Percentiles rank a stretch among this genome's conserved stretches.
Evolutionary conservation across 2,797 vertebrate species (phyloP).

Genomic region (Girardinus metallicus): DNA sequence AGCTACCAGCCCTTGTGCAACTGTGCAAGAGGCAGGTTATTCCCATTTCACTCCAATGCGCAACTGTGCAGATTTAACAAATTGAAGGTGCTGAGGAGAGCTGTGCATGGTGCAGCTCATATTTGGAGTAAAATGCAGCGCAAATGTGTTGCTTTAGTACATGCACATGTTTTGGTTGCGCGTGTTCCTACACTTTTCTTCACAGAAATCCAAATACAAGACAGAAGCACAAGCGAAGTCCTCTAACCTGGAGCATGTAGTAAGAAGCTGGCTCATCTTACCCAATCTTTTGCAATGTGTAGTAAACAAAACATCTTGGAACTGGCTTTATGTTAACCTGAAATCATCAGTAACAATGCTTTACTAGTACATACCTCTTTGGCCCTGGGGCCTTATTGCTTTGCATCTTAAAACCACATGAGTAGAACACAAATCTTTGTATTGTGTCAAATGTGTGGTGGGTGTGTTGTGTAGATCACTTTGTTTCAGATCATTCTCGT

Average conservation of each 20-base stretch:
- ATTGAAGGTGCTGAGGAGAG: slow-evolving; percentile 63
- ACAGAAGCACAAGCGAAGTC: slow-evolving; percentile 71
- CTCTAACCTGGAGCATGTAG: slow-evolving; percentile 74
- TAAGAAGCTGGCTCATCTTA: slow-evolving; percentile 75
- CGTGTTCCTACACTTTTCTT: slow-evolving; percentile 78
- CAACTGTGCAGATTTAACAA: slow-evolving; percentile 72
- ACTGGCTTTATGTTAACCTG: slow-evolving; percentile 78
- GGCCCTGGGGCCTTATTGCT: slow-evolving; percentile 72
- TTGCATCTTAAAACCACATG: slow-evolving; percentile 77
- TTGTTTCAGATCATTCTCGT: slow-evolving; percentile 86
- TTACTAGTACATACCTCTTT: slow-evolving; percentile 75
- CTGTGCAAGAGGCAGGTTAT: slow-evolving; percentile 69
- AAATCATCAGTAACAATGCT: slow-evolving; percentile 76
- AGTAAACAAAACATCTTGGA: slow-evolving; percentile 74
- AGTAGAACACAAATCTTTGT: slow-evolving; percentile 71
- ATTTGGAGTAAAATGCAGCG: slow-evolving; percentile 65
- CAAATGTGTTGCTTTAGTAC: slow-evolving; percentile 71
- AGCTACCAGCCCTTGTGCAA: slow-evolving; percentile 76
- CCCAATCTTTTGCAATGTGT: slow-evolving; percentile 64
- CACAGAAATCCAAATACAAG: slow-evolving; percentile 75
- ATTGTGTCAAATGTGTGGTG: slow-evolving; percentile 77
- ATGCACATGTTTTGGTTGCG: slow-evolving; percentile 63
- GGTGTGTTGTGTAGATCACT: slow-evolving; percentile 85
- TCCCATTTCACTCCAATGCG: slow-evolving; percentile 35
- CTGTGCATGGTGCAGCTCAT: slow-evolving; percentile 78